Base-by-base conservation (phyloP, 2,888 invertebrate species). In the Polymixis flavicincta region DNA sequence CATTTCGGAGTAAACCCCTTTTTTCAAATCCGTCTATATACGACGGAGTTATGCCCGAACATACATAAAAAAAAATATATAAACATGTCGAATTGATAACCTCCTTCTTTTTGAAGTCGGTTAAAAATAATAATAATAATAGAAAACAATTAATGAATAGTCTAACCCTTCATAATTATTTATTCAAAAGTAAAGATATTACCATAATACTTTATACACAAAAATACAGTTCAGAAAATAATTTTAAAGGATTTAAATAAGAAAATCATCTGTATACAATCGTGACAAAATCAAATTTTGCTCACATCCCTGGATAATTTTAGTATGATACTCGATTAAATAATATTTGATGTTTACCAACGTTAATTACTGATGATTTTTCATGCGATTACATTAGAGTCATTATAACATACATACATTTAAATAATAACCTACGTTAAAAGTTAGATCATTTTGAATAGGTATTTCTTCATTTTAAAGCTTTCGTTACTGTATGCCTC, bases 381-480 rank as follows among this genome's bases (percentile, higher is more conserved):
- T 37, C 4, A 70, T 17, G 1, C 11, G 11, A 37, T 72, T 17
- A 28, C 37, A 71, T n/a, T 17, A 42, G 22, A 37, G 14, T n/a
- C n/a, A n/a, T n/a, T n/a, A n/a, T n/a, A n/a, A n/a, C n/a, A n/a
- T n/a, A n/a, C n/a, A n/a, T n/a, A 80, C 67, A 64, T 71, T 14
- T 57, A 25, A 64, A 78, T 13, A 52, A 55, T 48, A 78, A 37
- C 32, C 19, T 60, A 25, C 25, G 5, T 25, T 32, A 22, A 54
- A 64, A 57, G 9, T 19, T 19, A n/a, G n/a, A n/a, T n/a, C n/a
- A n/a, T n/a, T n/a, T n/a, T n/a, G 1, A 72, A 25, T n/a, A n/a
- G 14, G 9, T 55, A 63, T 22, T 57, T 50, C 5, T 48, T 8
- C 13, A 55, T 57, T 37, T 64, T 75, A 69, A 80, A 79, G 80